These are phyloP conservation scores for Teleiodes luculella DNA, from an alignment of 2,888 invertebrate genomes.

Conservation along the genomic window DNA sequence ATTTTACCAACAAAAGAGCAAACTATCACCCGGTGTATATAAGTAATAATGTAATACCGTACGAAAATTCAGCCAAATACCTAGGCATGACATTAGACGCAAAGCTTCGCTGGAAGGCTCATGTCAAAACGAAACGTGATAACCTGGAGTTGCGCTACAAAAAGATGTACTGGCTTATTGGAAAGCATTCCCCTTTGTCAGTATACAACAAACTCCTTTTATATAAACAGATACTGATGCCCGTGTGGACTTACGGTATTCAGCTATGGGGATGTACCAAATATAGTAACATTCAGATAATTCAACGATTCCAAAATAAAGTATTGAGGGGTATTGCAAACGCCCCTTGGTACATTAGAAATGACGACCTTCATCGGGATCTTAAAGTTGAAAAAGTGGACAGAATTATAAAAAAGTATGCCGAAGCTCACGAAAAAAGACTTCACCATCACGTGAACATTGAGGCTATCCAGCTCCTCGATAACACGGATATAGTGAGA, in stretches of 20 bases:
- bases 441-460: slow-evolving; percentile 11
- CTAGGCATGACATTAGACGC: not conserved
- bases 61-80: not conserved
- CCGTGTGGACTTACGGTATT: not conserved
- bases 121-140: not conserved
- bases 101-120: not conserved
- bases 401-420: not conserved
- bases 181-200: not conserved
- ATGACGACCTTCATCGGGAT: not conserved
- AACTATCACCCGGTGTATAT: not conserved
- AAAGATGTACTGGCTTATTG: not conserved
- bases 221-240: not conserved
- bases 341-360: slow-evolving; percentile 7
- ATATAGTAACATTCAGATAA: not conserved
- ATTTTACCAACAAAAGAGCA: not conserved
- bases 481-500: slow-evolving; percentile 38
- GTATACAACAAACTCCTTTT: not conserved
- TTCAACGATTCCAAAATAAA: not conserved
- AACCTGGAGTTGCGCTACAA: not conserved
- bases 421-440: slow-evolving; percentile 8
- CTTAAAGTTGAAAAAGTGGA: not conserved
- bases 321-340: not conserved
- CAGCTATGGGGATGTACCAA: not conserved
- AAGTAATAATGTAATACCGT: not conserved
- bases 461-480: slow-evolving; percentile 5